Percentiles rank a stretch among this genome's conserved stretches.
Evolutionary conservation across 2,113 vertebrate species (phyloP).

Genomic region (Dipodomys spectabilis): DNA sequence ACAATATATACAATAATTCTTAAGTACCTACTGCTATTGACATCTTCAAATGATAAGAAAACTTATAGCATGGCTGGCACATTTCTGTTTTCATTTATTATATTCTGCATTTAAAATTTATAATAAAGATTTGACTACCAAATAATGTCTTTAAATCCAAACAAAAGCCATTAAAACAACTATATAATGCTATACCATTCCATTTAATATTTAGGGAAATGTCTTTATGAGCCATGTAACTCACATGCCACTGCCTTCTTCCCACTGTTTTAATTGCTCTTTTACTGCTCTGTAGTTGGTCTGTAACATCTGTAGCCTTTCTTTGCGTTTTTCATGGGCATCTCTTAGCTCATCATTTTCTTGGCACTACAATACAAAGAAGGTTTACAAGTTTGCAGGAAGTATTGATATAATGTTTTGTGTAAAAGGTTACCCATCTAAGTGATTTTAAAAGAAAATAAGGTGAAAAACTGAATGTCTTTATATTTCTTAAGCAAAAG

Average conservation of each 20-base stretch:
- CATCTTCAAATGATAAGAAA: slow-evolving; percentile 45
- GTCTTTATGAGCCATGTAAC: slow-evolving; percentile 87
- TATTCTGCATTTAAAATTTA: slow-evolving; percentile 59
- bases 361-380: slow-evolving; percentile 85
- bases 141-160: slow-evolving; percentile 62
- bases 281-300: slow-evolving; percentile 92
- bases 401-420: slow-evolving; percentile 5
- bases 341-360: slow-evolving; percentile 92
- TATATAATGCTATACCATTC: slow-evolving; percentile 66
- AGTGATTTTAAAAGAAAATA: slow-evolving; percentile 28
- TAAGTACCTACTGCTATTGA: slow-evolving; percentile 8
- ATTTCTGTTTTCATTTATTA: slow-evolving; percentile 49
- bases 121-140: slow-evolving; percentile 64
- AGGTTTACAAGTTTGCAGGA: slow-evolving; percentile 74
- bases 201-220: slow-evolving; percentile 81
- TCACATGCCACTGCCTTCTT: slow-evolving; percentile 90
- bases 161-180: slow-evolving; percentile 79
- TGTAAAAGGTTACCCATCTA: slow-evolving; percentile 43
- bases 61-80: slow-evolving; percentile 47
- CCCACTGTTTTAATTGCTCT: slow-evolving; percentile 92
- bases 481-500: slow-evolving; percentile 49
- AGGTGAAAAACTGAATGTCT: slow-evolving; percentile 10
- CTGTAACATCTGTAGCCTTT: slow-evolving; percentile 93
- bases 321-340: slow-evolving; percentile 89
- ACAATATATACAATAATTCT: slow-evolving; percentile 60